Base-by-base conservation (phyloP, 2,888 invertebrate species). In the Clanis bilineata region DNA sequence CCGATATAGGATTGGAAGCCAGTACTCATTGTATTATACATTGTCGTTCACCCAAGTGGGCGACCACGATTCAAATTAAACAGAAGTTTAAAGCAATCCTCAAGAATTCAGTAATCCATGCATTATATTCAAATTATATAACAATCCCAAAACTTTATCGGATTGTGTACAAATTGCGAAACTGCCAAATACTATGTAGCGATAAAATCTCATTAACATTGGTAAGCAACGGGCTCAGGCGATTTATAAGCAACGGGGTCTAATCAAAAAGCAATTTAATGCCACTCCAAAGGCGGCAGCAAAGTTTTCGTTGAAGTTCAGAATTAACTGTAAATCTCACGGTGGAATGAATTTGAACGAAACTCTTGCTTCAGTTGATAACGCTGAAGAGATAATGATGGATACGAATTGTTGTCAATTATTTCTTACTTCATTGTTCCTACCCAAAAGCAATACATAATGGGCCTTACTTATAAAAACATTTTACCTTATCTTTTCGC, bases 231-330 rank as follows among this genome's bases (percentile, higher is more conserved):
- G 41, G 45, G 23, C 41, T 18, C 54, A 22, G 38, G 54, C 28
- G 38, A 59, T 51, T 45, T 22, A 36, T 55, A 60, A 59, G 41
- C 23, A 63, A 61, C 57, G 61, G 70, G 68, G 68, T 66, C 70
- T 72, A 78, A 82, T 81, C 79, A 80, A 78, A 81, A 77, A 77
- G 79, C 73, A 76, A 81, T 81, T 77, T 74, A 77, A 79, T 71
- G 74, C 70, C 69, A 68, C 71, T 79, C 66, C 59, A 72, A 76
- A 72, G 64, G 73, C 67, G 67, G 69, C 62, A 22, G 4, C 41
- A 12, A 57, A 57, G 68, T 61, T 58, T 28, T 28, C 18, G 51
- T 18, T 18, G 15, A 51, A 51, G 51, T 51, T 51, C 51, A 51
- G 28, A 65, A 69, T 64, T 69, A 62, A 62, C 62, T 55, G 59